Evolutionary conservation across 2,113 vertebrate genomes (phyloP).

Genomic region (Pollachius pollachius): DNA sequence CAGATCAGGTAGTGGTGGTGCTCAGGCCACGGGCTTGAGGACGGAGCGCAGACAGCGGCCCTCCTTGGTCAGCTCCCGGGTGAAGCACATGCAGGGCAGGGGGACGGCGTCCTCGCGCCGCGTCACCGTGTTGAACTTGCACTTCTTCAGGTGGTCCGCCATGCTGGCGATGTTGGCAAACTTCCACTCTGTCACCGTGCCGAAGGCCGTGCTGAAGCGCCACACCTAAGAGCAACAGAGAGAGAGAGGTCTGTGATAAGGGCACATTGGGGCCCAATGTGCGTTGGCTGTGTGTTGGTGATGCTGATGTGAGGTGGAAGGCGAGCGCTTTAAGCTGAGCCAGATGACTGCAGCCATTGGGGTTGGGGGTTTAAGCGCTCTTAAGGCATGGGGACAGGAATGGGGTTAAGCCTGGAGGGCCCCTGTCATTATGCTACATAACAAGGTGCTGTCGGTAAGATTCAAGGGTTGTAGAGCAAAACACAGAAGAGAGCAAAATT

Average conservation of each 20-base stretch:
- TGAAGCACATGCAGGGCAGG: conserved; percentile 96
- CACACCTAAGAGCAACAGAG: conserved; percentile 78
- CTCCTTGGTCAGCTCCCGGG: conserved; percentile 93
- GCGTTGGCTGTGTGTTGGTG: no score
- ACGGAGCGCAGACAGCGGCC: conserved; percentile 92
- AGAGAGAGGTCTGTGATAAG: not conserved
- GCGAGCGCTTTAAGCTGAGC: no score
- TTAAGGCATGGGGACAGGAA: no score
- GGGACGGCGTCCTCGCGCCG: conserved; percentile 91
- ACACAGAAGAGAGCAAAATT: no score
- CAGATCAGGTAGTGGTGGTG: conserved; percentile 17
- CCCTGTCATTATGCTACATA: no score
- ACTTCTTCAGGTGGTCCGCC: conserved; percentile 98
- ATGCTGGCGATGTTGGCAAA: conserved; percentile 98
- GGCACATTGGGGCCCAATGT: no score
- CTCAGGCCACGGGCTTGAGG: conserved; percentile 85
- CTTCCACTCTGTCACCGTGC: conserved; percentile 95
- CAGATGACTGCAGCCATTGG: no score
- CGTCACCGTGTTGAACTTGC: conserved; percentile 88
- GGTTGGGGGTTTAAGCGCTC: no score
- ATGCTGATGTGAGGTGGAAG: no score
- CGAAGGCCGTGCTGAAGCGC: conserved; percentile 97
- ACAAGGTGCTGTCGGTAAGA: no score
- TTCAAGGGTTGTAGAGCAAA: no score
- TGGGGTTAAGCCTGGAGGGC: no score